Base-by-base conservation (phyloP, 2,797 vertebrate species). In the Gymnothorax reevesii region DNA sequence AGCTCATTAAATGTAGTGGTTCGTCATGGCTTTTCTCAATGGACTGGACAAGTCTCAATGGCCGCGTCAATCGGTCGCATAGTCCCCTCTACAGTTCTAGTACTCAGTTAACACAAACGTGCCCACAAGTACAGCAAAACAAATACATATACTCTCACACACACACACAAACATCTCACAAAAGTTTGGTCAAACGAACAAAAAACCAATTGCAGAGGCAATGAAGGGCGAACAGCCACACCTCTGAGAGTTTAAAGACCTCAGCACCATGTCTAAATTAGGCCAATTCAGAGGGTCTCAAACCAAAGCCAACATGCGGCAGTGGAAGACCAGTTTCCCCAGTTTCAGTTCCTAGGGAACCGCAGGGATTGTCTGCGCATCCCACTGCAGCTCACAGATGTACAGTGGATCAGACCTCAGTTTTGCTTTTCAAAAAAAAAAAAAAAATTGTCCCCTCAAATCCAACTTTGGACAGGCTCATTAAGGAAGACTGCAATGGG, bases 11-110 rank as follows among this genome's bases (percentile, higher is more conserved):
- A 9, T 22, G 33, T 25, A 66, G 64, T 25, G 17, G 54, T 64
- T 59, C 77, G 55, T 90, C 94, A 96, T 95, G 96, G 95, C 95
- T 95, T 95, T 92, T 95, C 91, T 93, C 90, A 13, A 89, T 60
- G 54, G 8, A 52, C 8, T 33, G 52, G 42, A 80, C 10, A 8
- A 10, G 22, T 52, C 10, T 55, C 6, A 52, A 49, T 8, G 77
- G 77, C 42, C 52, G 20, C 27, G 52, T 49, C 75, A 3, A n/a
- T 80, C 49, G 54, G 22, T 79, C 2, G 54, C 20, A 2, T 54
- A 80, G 77, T 54, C 77, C 42, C 42, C 75, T 17, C 33, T 52
- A 25, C 25, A 10, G 17, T 60, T 9, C 59, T 60, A 42, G 33
- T 60, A 10, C 59, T 60, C 59, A 10, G 59, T 10, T 10, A 60